Evolutionary conservation across 1,140 invertebrate genomes (phyloP).

Genomic region (Lysiphlebus fabarum): DNA sequence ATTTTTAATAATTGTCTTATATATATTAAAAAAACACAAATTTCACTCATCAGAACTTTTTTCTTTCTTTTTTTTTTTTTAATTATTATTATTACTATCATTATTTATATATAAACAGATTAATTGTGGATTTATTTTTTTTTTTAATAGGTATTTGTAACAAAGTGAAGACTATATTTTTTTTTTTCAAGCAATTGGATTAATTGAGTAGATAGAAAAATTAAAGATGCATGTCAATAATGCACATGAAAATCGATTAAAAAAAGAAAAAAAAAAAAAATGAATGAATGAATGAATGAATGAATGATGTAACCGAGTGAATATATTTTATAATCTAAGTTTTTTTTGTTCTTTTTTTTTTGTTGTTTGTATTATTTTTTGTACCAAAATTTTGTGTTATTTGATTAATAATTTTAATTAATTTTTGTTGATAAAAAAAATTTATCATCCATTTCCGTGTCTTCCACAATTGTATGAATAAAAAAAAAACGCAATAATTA

Average conservation of each 20-base stretch:
- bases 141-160: conserved; percentile 8
- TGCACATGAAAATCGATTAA: background rate
- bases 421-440: too few relatives aligned
- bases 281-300: too few relatives aligned
- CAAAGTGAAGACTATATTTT: conserved; percentile 6
- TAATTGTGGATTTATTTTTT: conserved; percentile 1
- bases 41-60: background rate
- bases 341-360: too few relatives aligned
- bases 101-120: conserved; percentile 10
- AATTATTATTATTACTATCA: background rate
- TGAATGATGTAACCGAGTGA: too few relatives aligned
- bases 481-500: background rate
- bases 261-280: conserved; percentile 4
- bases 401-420: too few relatives aligned
- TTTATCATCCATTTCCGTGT: too few relatives aligned
- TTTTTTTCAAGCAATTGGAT: background rate
- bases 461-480: too few relatives aligned
- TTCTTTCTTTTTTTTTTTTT: background rate
- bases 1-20: background rate
- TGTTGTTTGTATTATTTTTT: too few relatives aligned
- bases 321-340: too few relatives aligned
- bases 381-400: too few relatives aligned
- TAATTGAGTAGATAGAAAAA: conserved; percentile 5
- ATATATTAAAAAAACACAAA: background rate
- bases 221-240: conserved; percentile 1